Evolutionary conservation across 35 echinoderm and acorn worm species (phyloP).

Genomic region (Strongylocentrotus purpuratus): DNA sequence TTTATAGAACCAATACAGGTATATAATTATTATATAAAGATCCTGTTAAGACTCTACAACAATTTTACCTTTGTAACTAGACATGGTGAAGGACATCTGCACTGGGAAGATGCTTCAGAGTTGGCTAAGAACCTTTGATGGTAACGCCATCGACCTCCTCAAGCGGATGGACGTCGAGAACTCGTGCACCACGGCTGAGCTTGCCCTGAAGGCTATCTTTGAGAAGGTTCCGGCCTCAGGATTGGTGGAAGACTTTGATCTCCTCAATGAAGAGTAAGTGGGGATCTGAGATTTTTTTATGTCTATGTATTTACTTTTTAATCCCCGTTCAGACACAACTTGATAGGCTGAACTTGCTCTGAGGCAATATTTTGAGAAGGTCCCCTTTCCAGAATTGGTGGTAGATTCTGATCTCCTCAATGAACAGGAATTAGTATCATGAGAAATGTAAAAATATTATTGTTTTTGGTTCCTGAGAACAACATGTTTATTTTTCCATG

Average conservation of each 20-base stretch:
- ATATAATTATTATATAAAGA: no score
- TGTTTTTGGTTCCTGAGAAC: no score
- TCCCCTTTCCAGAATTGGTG: conserved; percentile 60
- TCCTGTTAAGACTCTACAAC: background rate
- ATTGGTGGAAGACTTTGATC: conserved; percentile 92
- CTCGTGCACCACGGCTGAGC: conserved; percentile 75
- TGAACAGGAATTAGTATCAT: no score
- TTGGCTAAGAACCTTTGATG: conserved; percentile 86
- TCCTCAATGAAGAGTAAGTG: conserved; percentile 85
- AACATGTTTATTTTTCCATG: no score
- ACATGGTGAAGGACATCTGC: conserved; percentile 66
- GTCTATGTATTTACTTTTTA: no score
- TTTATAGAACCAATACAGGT: no score
- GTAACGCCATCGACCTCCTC: conserved; percentile 78
- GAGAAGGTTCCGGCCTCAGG: conserved; percentile 63
- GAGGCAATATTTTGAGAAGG: conserved; percentile 67
- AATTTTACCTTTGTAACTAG: conserved; percentile 40
- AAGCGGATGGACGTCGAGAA: conserved; percentile 86
- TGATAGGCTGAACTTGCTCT: conserved; percentile 83
- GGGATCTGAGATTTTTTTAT: conserved; percentile 25
- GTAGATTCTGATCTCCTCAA: conserved; percentile 90
- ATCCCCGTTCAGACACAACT: no score
- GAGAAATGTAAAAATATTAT: no score
- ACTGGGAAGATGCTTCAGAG: conserved; percentile 74
- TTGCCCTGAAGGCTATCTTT: conserved; percentile 72